Base-by-base conservation (phyloP, 2,797 vertebrate genomes). In the Tachyglossus aculeatus region DNA sequence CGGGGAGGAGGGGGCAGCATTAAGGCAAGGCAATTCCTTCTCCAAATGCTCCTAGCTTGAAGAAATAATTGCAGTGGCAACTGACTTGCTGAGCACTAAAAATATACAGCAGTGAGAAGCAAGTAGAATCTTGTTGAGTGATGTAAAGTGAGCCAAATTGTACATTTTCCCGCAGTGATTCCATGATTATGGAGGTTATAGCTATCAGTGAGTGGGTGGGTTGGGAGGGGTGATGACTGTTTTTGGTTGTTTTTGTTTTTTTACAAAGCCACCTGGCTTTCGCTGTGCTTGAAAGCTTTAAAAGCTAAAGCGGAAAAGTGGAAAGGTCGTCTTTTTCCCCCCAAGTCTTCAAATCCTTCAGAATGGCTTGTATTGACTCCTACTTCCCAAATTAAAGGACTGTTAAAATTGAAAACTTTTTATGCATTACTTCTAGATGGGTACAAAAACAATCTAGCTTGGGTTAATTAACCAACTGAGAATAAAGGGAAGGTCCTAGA, bases 351-450 rank as follows among this genome's bases (percentile, higher is more conserved):
- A 81, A 84, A 91, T 82, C 84, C 69, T 66, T 87, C 83, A 24
- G 81, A 88, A 90, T 84, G 80, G 88, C 83, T 92, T 93, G 83
- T 88, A 88, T 87, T 89, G 85, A 87, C 85, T 89, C 88, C 79
- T 74, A 86, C 80, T 87, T 91, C 77, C n/a, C 86, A 82, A 89
- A 90, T 90, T 90, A 88, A 93, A 90, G 79, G 90, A 90, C 89
- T 88, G 80, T 84, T 90, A 93, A 87, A 88, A 85, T 80, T 89
- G 81, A 85, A 88, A 77, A 27, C 77, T 87, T 87, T 82, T 84
- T 75, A 87, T 87, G 85, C 82, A 85, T 87, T 86, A 80, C 78
- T 86, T 58, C 79, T 19, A 77, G 85, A 80, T 51, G 48, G 70
- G 24, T 72, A 68, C 82, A 25, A 71, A 52, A 78, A 63, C 52